Evolutionary conservation across 2,888 invertebrate genomes (phyloP), one percentile per base, ranked within the genome.

Genomic region (Falcaria lacertinaria): DNA sequence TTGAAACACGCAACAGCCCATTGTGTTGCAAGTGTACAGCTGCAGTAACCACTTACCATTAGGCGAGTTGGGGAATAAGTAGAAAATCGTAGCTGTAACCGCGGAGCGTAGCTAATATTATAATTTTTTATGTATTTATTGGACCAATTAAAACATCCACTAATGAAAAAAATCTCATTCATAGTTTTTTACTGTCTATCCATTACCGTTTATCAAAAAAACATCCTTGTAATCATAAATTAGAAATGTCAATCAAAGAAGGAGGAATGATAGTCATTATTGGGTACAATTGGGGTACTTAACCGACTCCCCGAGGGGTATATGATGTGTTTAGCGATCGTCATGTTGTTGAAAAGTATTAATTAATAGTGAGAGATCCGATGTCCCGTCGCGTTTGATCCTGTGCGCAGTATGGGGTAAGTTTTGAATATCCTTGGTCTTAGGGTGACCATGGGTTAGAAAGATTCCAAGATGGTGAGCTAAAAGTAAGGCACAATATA

Each of bases 371-470:
- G 65, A 64, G 44, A 56, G 64, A 63, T 60, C 57, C 47, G 72
- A 57, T 60, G 58, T 64, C 84, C 79, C 69, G 80, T 58, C 47
- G 80, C 17, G 74, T 46, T 42, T 54, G 63, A 65, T 71, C 73
- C 71, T 67, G 58, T 44, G 48, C 78, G 41, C 80, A 52, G 68
- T 68, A 69, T 77, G 80, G 70, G 72, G 76, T 56, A 50, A 32
- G 38, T 36, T 36, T 22, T 7, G 22, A 22, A 43, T 48, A 53
- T 74, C 69, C 74, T 71, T 60, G 50, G 42, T 52, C 54, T 57
- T 75, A 73, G 57, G 47, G 48, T 54, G 43, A 42, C 74, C 61
- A 67, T 39, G 14, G 16, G 32, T 33, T 45, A 43, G 35, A n/a
- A 13, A 1, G 35, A 13, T n/a, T 35, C n/a, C n/a, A n/a, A n/a